Conservation (phyloP, 1,140 invertebrate species). For the Harlomillsia oculata region DNA sequence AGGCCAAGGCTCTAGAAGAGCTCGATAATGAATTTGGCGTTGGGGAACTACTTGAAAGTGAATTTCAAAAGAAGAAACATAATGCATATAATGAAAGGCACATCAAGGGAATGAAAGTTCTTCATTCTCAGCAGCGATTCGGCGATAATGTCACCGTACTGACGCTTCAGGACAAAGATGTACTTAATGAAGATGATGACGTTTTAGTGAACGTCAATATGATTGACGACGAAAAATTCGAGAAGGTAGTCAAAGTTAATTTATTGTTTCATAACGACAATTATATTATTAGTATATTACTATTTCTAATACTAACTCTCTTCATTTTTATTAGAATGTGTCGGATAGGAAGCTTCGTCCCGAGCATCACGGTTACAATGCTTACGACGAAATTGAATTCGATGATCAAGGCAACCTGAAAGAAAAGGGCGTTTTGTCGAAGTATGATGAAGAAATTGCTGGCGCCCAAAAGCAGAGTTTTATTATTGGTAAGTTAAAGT, state of each 20-base stretch:
- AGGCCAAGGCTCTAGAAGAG: constrained; percentile 87
- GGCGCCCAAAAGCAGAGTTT: constrained; percentile 69
- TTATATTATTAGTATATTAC: too few relatives aligned
- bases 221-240: constrained; percentile 81
- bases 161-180: constrained; percentile 85
- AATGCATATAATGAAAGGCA: constrained; percentile 57
- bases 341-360: constrained; percentile 73
- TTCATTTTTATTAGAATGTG: constrained; percentile 54
- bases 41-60: constrained; percentile 66
- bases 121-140: constrained; percentile 70
- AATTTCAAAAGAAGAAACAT: constrained; percentile 53
- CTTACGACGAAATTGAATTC: constrained; percentile 76
- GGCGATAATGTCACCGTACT: constrained; percentile 77
- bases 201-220: constrained; percentile 93
- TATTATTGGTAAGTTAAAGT: constrained; percentile 52
- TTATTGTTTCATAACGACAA: not conserved
- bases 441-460: constrained; percentile 94
- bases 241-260: constrained; percentile 49
- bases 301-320: not conserved
- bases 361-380: constrained; percentile 54
- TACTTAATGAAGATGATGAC: constrained; percentile 80
- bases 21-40: constrained; percentile 92
- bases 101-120: constrained; percentile 74
- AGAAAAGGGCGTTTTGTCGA: constrained; percentile 62
- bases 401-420: constrained; percentile 68